Base-by-base conservation (phyloP, 2,888 invertebrate genomes). In the Acleris cristana region DNA sequence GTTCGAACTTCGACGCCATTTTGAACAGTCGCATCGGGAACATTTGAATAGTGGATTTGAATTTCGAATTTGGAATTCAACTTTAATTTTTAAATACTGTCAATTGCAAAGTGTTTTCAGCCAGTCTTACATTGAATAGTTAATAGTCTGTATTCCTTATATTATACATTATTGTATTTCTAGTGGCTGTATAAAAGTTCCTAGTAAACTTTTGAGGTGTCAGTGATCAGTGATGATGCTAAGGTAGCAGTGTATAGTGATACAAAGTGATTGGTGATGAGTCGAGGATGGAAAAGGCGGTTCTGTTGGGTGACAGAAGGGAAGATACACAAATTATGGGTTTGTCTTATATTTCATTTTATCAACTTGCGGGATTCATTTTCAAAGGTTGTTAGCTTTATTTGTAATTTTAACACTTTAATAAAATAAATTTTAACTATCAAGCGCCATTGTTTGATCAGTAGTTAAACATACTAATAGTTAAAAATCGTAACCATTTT, bases 261-360 rank as follows among this genome's bases (percentile, higher is more conserved):
- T 68, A 73, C 70, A 18, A 63, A 52, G 73, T 71, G 75, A 72
- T 69, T 72, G 78, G 71, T 66, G 64, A 92, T 92, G 90, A 88
- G 84, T 80, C 83, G 82, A 73, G 75, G 80, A 77, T 91, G 90
- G 89, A 88, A 81, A 76, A 84, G 79, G 70, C 83, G 82, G 69
- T 87, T 89, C 75, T 79, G 78, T 68, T 88, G 88, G 87, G 80
- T 88, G 60, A 84, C 85, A 64, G 83, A 85, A 70, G 83, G 85
- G 61, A 88, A 85, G 73, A 71, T 91, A 57, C 79, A 79, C 0
- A 81, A 79, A 70, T 65, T 91, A 82, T 91, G 90, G 90, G 92
- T 92, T 79, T 72, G 90, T 89, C 60, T 48, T 23, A 53, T 45
- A 30, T 34, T 21, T 53, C 10, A 40, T 30, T 19, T 48, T 10